These are phyloP conservation scores for Mayetiola destructor DNA, from an alignment of 2,888 invertebrate species.

Conservation along the genomic window DNA sequence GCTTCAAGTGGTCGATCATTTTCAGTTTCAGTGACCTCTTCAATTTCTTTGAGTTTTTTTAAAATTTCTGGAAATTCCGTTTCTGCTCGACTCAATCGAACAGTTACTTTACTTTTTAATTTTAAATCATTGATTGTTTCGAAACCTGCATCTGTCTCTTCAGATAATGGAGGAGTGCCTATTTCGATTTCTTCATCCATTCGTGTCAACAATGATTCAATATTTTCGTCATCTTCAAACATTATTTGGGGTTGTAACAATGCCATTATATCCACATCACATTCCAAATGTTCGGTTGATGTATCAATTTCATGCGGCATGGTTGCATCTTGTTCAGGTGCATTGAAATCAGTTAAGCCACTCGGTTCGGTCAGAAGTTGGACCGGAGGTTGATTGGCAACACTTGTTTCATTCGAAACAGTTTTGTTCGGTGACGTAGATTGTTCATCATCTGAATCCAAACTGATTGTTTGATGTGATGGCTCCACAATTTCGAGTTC, in stretches of 20 bases:
- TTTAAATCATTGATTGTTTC: not conserved
- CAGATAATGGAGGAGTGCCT: not conserved
- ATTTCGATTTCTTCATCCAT: not conserved
- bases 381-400: not conserved
- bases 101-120: not conserved
- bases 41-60: not conserved
- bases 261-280: not conserved
- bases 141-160: no score
- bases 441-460: slow-evolving; percentile 32
- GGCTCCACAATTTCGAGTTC: slow-evolving; percentile 35
- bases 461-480: slow-evolving; percentile 32
- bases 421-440: not conserved
- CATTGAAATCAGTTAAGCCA: not conserved
- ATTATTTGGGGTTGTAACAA: not conserved
- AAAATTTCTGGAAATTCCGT: not conserved
- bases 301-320: not conserved
- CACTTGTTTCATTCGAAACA: not conserved
- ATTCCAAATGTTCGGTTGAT: slow-evolving; percentile 1
- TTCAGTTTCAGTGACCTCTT: not conserved
- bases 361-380: not conserved
- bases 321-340: not conserved
- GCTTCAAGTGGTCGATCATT: not conserved
- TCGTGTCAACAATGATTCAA: not conserved
- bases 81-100: not conserved
- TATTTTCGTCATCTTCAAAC: not conserved